Percentiles rank a stretch among this genome's conserved stretches.
phyloP scores from a whole-genome alignment of 2,888 invertebrate genomes.

The Cosmia trapezina region DNA sequence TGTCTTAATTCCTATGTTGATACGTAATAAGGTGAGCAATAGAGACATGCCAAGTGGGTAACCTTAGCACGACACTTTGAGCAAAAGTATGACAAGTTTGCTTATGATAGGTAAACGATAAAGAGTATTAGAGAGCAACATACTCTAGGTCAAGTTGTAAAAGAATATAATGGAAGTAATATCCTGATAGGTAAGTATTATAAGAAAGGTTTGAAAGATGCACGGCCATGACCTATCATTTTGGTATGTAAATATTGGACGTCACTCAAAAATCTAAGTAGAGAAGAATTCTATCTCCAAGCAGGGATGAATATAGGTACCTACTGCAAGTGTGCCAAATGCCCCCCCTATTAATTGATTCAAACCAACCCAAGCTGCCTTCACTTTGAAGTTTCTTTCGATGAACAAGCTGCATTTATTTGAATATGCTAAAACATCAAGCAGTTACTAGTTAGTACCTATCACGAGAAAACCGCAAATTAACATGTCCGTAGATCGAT shows the following conservation, averaged over 20 bases:
- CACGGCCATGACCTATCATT: not conserved
- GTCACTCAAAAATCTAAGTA: not conserved
- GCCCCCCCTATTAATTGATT: slow-evolving; percentile 1
- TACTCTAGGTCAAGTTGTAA: not conserved
- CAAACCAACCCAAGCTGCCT: not conserved
- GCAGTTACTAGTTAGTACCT: not conserved
- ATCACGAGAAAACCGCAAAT: slow-evolving; percentile 14
- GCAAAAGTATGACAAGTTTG: not conserved
- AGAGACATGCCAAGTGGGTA: not conserved
- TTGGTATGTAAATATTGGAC: too few species aligned
- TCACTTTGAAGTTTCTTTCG: not conserved
- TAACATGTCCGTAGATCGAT: slow-evolving; percentile 8
- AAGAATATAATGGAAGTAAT: not conserved
- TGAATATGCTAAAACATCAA: not conserved
- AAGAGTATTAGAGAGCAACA: not conserved
- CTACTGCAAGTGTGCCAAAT: slow-evolving; percentile 3
- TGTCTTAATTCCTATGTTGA: slow-evolving; percentile 42
- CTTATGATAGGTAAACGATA: not conserved
- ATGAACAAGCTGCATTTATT: not conserved
- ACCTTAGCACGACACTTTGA: not conserved
- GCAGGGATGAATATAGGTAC: not conserved
- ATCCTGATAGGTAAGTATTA: not conserved
- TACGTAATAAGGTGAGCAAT: slow-evolving; percentile 41
- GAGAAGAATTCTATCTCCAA: not conserved
- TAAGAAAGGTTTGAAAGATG: not conserved